Evolutionary conservation across 2,113 vertebrate species (phyloP), one percentile per base, ranked within the genome.

Genomic region (Ceyx cyanopectus): DNA sequence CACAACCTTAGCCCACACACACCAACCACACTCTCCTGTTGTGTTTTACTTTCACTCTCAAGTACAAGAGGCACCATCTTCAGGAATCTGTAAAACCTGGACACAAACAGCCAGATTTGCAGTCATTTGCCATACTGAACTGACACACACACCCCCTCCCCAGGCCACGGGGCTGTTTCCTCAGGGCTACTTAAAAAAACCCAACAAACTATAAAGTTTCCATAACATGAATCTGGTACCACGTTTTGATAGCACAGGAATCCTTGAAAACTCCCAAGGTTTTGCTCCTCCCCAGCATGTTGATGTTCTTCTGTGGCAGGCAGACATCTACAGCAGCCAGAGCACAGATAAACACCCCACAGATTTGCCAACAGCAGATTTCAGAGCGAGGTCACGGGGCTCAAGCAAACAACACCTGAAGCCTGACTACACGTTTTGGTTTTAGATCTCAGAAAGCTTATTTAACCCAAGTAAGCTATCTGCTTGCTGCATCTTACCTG

Each of bases 261-360:
- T 69, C 87, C 67, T 32, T 70, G 70, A 50, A 87, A 90, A 62
- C 21, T 91, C 79, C 60, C 87, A 92, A 43, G 72, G 43, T 50
- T 37, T 37, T 37, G 67, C 20, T 77, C 58, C 34, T 66, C 54
- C 46, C 3, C 41, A 41, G 18, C 0, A 6, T 12, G 21, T 68
- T 94, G 87, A 41, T 62, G 40, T 34, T 69, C 12, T 10, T 24
- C 19, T 12, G 58, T 14, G 23, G 75, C 75, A 73, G 63, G 84
- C 81, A 81, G 54, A 46, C 73, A 46, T 6, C 81, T 4, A 3
- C 24, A 24, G 1, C 2, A 95, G 94, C 89, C 92, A 80, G 37
- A 14, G 87, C 91, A 95, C 9, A 68, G 94, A 95, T 94, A 95
- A 77, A 77, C 9, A 29, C 4, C 60, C 81, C 5, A n/a, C 23